Evolutionary conservation across 2,888 invertebrate genomes (phyloP).

Genomic region (Cheilosia vernalis): DNA sequence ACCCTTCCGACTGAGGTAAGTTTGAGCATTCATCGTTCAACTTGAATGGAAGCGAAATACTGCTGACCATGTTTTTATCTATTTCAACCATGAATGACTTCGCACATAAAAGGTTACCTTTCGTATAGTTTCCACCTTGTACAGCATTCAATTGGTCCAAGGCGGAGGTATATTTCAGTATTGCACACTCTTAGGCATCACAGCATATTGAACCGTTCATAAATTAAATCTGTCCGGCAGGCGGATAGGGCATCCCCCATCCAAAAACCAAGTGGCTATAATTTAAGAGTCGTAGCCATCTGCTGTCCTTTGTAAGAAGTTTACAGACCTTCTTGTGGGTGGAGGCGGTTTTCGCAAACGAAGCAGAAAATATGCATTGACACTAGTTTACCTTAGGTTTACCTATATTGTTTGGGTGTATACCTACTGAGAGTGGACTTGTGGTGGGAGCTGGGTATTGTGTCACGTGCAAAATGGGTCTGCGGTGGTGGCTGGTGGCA

Average conservation of each 20-base stretch:
- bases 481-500: too few relatives aligned
- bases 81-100: conserved; percentile 51
- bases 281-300: conserved; percentile 42
- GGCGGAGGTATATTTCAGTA: background rate
- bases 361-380: conserved; percentile 62
- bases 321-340: conserved; percentile 23
- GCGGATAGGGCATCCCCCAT: conserved; percentile 25
- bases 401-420: background rate
- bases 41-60: conserved; percentile 18
- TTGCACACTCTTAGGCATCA: conserved; percentile 22
- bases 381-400: conserved; percentile 28
- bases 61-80: conserved; percentile 61
- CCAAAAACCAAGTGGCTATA: conserved; percentile 32
- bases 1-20: background rate
- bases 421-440: background rate
- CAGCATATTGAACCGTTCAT: conserved; percentile 48
- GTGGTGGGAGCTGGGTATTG: background rate
- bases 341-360: conserved; percentile 39
- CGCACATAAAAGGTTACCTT: conserved; percentile 46
- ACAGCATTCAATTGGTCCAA: conserved; percentile 8
- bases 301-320: conserved; percentile 44
- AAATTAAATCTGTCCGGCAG: conserved; percentile 52
- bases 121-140: conserved; percentile 8
- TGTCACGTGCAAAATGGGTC: background rate
- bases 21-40: conserved; percentile 4